phyloP scores from a whole-genome alignment of 1,140 invertebrate genomes.

The silkworm (Bombyx mori) region DNA sequence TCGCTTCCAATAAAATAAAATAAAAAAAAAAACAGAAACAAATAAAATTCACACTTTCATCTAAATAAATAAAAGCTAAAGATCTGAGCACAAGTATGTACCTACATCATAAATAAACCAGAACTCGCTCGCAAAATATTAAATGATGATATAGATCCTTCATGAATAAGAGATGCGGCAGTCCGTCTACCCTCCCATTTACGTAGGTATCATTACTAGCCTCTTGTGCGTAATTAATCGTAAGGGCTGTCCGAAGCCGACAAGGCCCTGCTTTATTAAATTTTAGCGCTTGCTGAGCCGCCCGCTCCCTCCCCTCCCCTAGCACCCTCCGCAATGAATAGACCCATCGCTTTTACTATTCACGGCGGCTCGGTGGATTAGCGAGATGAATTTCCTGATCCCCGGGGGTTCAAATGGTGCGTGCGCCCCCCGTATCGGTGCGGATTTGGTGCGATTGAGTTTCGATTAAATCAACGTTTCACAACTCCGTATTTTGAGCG shows the following conservation, averaged over 20 bases:
- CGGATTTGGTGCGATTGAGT: conserved; percentile 38
- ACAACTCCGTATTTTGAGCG: too few species aligned
- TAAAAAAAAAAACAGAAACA: too few species aligned
- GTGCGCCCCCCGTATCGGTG: conserved; percentile 33
- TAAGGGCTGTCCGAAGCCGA: conserved; percentile 41
- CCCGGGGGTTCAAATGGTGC: conserved; percentile 44
- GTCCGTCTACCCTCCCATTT: conserved; percentile 15
- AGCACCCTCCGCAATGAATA: conserved; percentile 36
- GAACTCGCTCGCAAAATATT: neutral
- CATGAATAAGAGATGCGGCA: conserved; percentile 47
- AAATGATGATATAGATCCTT: conserved; percentile 11
- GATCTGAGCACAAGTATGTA: too few species aligned
- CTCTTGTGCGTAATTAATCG: conserved; percentile 67
- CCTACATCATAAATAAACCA: too few species aligned
- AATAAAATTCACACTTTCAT: too few species aligned
- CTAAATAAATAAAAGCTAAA: too few species aligned
- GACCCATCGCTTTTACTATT: conserved; percentile 67
- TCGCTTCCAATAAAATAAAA: too few species aligned
- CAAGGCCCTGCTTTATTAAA: conserved; percentile 62
- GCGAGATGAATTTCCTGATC: conserved; percentile 58
- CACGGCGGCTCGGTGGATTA: conserved; percentile 52
- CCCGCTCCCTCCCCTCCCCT: conserved; percentile 16
- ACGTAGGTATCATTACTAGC: conserved; percentile 51
- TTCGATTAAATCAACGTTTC: conserved; percentile 24
- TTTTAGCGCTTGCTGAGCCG: conserved; percentile 54